Evolutionary conservation across 2,113 vertebrate genomes (phyloP), one percentile per base, ranked within the genome.

Genomic region (Galemys pyrenaicus): DNA sequence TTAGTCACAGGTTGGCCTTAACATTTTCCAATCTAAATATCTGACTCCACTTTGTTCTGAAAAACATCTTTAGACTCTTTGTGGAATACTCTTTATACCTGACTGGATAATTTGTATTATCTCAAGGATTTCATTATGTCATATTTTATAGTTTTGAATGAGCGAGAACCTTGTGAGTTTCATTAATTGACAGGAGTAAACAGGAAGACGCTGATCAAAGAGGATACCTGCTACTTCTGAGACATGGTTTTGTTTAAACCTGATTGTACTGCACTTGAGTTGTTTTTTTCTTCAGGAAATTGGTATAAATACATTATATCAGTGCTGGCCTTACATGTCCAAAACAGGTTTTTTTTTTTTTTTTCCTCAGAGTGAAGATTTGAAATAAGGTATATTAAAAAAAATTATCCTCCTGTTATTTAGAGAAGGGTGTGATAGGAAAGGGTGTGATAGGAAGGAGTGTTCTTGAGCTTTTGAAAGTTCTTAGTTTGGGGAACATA

Each of bases 101-200:
- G 19, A n/a, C 12, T 73, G 32, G 17, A 44, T 64, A 80, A 73
- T 44, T 92, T 67, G 65, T 17, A 67, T 73, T 73, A 79, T 89
- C 30, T 86, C 49, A 19, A 20, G 67, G 49, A 73, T n/a, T n/a
- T n/a, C n/a, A n/a, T n/a, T n/a, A n/a, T n/a, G n/a, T n/a, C n/a
- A n/a, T n/a, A n/a, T n/a, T n/a, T 92, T 90, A 58, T 78, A 94
- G 60, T 62, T 92, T 82, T 37, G 56, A 92, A 49, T 77, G 20
- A 80, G 12, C 30, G 67, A 35, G 60, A 87, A 70, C 1, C 73
- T 16, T 92, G 9, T 46, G 32, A 83, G 46, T 41, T 46, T 58
- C 64, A 89, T 71, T 82, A 74, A 22, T 12, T 90, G 1, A 41
- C 32, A 60, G 11, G 35, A 80, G 4, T 54, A 56, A 70, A 41